These are phyloP conservation scores for Hypolimnas misippus DNA, from an alignment of 2,888 invertebrate genomes.

Conservation along the genomic window DNA sequence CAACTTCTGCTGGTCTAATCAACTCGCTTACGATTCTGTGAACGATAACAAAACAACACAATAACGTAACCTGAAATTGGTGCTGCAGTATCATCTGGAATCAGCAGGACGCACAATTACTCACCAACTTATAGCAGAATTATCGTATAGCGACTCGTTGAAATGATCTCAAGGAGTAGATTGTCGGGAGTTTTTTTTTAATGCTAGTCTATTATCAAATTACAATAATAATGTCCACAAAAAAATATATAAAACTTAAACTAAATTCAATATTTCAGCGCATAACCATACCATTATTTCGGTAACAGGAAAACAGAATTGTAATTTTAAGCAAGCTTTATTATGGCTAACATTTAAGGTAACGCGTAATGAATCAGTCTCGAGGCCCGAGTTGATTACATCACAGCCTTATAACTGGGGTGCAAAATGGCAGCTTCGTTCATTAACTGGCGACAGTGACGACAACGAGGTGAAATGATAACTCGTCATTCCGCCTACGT, in stretches of 20 bases:
- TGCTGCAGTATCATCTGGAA: no score
- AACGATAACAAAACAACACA: no score
- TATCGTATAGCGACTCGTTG: no score
- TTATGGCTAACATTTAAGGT: conserved; percentile 26
- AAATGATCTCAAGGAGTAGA: no score
- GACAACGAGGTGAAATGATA: conserved; percentile 65
- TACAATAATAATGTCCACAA: not conserved
- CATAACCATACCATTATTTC: not conserved
- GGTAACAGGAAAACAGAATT: conserved; percentile 1
- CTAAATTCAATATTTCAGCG: not conserved
- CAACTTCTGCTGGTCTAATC: no score
- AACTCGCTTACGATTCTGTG: no score
- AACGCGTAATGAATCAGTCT: conserved; percentile 45
- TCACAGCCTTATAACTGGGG: conserved; percentile 41
- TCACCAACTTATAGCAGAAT: no score
- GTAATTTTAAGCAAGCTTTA: conserved; percentile 14
- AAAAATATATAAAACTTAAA: not conserved
- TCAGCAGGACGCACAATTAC: no score
- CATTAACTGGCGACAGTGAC: conserved; percentile 67
- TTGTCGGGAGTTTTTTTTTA: no score
- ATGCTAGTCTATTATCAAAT: no score
- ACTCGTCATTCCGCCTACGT: conserved; percentile 49
- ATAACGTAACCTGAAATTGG: no score
- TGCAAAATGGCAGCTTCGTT: conserved; percentile 58
- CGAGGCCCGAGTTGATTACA: conserved; percentile 49